These are phyloP conservation scores for Nebria salina DNA, from an alignment of 2,888 invertebrate species.

Conservation along the genomic window DNA sequence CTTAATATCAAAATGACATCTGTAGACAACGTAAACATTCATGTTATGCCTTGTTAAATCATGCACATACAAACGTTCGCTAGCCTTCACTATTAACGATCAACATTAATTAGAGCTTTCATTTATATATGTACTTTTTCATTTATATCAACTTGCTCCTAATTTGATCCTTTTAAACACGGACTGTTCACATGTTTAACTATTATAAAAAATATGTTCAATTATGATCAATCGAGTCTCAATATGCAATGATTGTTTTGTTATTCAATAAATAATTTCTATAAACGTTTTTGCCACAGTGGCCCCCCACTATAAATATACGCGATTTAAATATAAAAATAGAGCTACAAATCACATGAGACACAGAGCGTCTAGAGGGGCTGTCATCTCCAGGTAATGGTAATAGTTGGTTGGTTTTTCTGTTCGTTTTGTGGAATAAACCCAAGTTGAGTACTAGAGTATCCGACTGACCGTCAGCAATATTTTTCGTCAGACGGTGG, in stretches of 20 bases:
- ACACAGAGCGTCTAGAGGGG: not conserved
- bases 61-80: not conserved
- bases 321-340: not conserved
- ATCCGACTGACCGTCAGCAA: constrained; percentile 1
- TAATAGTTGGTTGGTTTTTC: not conserved
- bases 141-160: constrained; percentile 7
- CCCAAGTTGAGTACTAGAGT: not conserved
- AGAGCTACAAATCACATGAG: not conserved
- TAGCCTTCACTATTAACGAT: not conserved
- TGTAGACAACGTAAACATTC: constrained; percentile 22
- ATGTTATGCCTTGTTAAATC: constrained; percentile 5
- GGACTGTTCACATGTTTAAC: not conserved
- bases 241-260: not conserved
- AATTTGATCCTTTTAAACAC: not conserved
- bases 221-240: not conserved
- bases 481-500: not conserved
- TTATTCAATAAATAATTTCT: not conserved
- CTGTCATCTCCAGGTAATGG: constrained; percentile 1
- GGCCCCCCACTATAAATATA: too few species aligned
- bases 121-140: constrained; percentile 12
- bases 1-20: constrained; percentile 20
- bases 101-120: constrained; percentile 6
- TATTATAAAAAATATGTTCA: too few species aligned
- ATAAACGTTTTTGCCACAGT: not conserved
- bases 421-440: not conserved